Conservation (phyloP, 1,140 invertebrate species). For the Palaemon carinicauda region DNA sequence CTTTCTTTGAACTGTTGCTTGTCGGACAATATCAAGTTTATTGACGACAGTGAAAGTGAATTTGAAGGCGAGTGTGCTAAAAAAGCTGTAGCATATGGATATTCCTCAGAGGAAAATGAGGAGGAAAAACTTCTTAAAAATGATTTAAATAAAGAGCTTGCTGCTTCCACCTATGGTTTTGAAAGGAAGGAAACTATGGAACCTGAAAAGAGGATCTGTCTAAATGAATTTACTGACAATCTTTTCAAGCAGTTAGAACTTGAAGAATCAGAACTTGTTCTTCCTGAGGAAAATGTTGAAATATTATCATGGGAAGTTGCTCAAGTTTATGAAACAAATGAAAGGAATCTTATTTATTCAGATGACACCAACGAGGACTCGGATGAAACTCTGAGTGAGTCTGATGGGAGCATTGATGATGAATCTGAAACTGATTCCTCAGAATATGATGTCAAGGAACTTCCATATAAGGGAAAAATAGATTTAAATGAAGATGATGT, state of each 20-base stretch:
- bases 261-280: conserved; percentile 18
- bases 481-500: too few species aligned
- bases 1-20: too few species aligned
- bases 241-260: conserved; percentile 32
- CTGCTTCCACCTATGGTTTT: background rate
- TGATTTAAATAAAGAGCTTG: background rate
- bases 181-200: background rate
- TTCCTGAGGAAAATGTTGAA: conserved; percentile 14
- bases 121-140: background rate
- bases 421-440: background rate
- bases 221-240: conserved; percentile 38
- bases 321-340: background rate
- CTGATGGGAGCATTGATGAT: background rate
- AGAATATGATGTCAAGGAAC: too few species aligned
- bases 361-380: background rate
- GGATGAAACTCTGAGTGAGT: background rate
- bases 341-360: background rate
- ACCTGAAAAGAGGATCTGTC: background rate
- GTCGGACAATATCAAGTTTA: background rate
- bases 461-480: too few species aligned
- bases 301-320: background rate
- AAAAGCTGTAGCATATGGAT: too few species aligned
- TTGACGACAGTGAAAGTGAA: background rate
- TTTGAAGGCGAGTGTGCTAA: background rate
- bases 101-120: too few species aligned